A percentile compares a stretch with the other conserved stretches of the same genome.
phyloP scores from a whole-genome alignment of 2,113 vertebrate species.

The Tupaia chinensis region DNA sequence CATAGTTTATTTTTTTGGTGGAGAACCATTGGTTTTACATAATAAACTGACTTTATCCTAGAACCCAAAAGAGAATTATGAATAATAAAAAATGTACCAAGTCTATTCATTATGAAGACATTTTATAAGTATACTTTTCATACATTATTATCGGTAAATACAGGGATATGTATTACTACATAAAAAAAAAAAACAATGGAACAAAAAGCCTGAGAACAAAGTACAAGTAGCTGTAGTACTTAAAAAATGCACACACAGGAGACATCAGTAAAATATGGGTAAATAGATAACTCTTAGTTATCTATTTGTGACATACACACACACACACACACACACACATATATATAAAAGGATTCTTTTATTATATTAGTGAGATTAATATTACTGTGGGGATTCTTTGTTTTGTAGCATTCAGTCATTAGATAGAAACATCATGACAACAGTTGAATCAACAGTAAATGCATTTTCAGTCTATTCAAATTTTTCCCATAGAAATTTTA shows the following conservation, averaged over 20 bases:
- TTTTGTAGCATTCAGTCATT: not conserved
- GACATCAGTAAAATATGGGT: not conserved
- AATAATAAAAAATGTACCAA: not conserved
- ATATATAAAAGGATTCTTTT: not conserved
- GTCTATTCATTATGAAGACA: not conserved
- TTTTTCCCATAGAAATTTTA: not conserved
- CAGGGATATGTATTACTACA: not conserved
- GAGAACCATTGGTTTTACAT: not conserved
- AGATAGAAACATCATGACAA: not conserved
- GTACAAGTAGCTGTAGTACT: not conserved
- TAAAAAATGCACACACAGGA: not conserved
- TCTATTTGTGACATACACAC: too few relatives aligned
- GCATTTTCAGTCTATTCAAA: not conserved
- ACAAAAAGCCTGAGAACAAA: not conserved
- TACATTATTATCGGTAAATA: not conserved
- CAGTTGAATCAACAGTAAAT: not conserved
- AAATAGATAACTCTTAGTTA: not conserved
- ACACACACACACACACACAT: too few relatives aligned
- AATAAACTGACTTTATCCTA: not conserved
- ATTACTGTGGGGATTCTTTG: not conserved
- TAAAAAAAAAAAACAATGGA: not conserved
- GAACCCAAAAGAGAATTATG: not conserved
- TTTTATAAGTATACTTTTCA: not conserved
- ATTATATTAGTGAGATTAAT: not conserved
- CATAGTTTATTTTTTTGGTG: not conserved